These are phyloP conservation scores for Chelon labrosus DNA, from an alignment of 2,797 vertebrate species.

Conservation along the genomic window DNA sequence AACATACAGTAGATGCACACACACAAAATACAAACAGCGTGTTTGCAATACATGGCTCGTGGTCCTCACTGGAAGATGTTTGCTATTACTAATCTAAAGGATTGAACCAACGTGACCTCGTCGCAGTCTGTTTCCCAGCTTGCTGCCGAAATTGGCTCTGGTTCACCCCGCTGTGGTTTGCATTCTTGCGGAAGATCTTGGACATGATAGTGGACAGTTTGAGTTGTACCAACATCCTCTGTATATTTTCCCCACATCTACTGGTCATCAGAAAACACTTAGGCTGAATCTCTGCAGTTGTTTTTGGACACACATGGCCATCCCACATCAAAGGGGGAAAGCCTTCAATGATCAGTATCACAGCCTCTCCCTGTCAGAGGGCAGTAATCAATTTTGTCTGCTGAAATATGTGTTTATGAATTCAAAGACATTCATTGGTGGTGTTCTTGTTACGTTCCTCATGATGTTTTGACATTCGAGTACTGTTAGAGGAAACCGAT, in stretches of 20 bases:
- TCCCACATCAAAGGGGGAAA: conserved; percentile 70
- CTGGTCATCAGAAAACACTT: conserved; percentile 74
- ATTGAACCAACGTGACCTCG: conserved; percentile 64
- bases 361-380: conserved; percentile 60
- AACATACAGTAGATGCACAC: conserved; percentile 2
- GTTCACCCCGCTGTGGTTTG: conserved; percentile 66
- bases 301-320: conserved; percentile 63
- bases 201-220: conserved; percentile 66
- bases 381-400: conserved; percentile 63
- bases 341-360: conserved; percentile 56
- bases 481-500: conserved; percentile 64
- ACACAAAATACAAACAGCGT: conserved; percentile 41
- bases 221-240: conserved; percentile 59
- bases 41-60: conserved; percentile 14
- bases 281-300: conserved; percentile 54
- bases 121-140: conserved; percentile 59
- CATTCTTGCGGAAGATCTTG: conserved; percentile 72
- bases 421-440: conserved; percentile 56
- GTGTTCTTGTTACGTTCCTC: conserved; percentile 58
- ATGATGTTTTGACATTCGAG: conserved; percentile 71
- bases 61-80: conserved; percentile 51
- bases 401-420: conserved; percentile 68
- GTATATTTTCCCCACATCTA: conserved; percentile 67
- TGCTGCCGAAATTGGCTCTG: conserved; percentile 47
- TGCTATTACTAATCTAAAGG: conserved; percentile 55